Percentiles rank a stretch among this genome's conserved stretches.
Evolutionary conservation across 2,888 invertebrate genomes (phyloP).

Genomic region (Melipona beecheii): DNA sequence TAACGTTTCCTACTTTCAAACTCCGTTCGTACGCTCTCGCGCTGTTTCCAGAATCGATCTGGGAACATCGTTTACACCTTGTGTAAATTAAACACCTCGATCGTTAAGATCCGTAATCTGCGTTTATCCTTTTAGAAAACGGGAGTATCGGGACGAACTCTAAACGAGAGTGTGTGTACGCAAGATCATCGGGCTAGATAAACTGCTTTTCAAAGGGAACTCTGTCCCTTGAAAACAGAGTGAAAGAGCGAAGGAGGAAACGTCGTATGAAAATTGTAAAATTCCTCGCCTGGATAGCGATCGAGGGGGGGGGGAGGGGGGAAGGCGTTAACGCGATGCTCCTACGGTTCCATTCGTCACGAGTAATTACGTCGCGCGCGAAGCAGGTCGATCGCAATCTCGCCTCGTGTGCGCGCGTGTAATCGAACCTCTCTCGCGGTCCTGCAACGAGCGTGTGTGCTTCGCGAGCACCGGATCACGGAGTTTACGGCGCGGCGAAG

Average conservation of each 20-base stretch:
- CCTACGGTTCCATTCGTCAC: conserved; percentile 54
- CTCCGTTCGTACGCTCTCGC: background rate
- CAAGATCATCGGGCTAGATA: conserved; percentile 19
- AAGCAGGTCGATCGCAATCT: conserved; percentile 50
- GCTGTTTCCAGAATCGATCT: background rate
- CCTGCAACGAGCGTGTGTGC: background rate
- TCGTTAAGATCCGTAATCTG: conserved; percentile 13
- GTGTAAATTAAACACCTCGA: conserved; percentile 13
- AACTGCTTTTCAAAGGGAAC: background rate
- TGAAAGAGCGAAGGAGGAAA: background rate
- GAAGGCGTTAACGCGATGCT: conserved; percentile 45
- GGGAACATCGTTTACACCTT: background rate
- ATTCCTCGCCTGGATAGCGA: conserved; percentile 30
- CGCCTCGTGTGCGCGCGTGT: conserved; percentile 12
- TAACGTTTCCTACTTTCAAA: conserved; percentile 10
- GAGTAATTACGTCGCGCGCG: conserved; percentile 61
- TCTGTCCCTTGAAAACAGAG: background rate
- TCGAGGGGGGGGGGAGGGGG: background rate
- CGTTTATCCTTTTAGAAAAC: conserved; percentile 20
- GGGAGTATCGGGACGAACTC: background rate
- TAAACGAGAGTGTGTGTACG: background rate
- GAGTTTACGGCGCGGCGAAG: no score
- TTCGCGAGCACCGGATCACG: no score
- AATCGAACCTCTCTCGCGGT: conserved; percentile 35
- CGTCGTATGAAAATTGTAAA: conserved; percentile 29